Conservation (phyloP, 30 jellyfish, hydroid and myxozoan genomes). For the Turritopsis dohrnii region DNA sequence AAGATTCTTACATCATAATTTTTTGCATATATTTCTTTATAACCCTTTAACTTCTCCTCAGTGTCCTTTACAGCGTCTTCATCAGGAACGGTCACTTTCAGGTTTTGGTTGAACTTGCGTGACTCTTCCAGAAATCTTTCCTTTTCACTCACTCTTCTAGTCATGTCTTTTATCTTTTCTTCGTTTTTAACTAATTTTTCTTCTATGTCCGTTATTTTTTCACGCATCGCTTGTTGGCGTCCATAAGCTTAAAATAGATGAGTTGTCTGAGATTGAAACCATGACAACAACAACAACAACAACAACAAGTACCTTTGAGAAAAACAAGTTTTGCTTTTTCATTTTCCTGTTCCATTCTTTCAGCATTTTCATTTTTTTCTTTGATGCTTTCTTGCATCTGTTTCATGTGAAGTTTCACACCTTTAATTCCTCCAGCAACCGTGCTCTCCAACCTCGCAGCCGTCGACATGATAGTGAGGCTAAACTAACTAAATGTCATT, state of each 20-base stretch:
- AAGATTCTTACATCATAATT: constrained; percentile 30
- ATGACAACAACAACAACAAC: background rate
- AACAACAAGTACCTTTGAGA: background rate
- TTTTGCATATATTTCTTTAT: constrained; percentile 19
- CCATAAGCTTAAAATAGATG: constrained; percentile 3
- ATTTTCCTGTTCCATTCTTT: constrained; percentile 11
- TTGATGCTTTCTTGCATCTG: constrained; percentile 19
- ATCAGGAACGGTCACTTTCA: constrained; percentile 15
- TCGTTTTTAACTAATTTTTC: constrained; percentile 3
- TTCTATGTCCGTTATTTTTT: constrained; percentile 21
- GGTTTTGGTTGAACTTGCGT: constrained; percentile 3
- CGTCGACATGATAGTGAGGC: constrained; percentile 22
- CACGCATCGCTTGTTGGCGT: constrained; percentile 6
- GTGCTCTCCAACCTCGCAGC: constrained; percentile 32
- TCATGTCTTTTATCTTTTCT: constrained; percentile 23
- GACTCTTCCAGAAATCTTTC: constrained; percentile 28
- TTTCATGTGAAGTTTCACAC: constrained; percentile 27
- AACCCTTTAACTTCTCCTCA: constrained; percentile 22
- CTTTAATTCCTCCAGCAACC: constrained; percentile 18
- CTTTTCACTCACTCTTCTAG: constrained; percentile 20
- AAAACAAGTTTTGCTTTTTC: constrained; percentile 20
- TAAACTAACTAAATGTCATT: no score
- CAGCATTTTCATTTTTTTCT: constrained; percentile 20
- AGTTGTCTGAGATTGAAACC: background rate
- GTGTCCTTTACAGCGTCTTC: constrained; percentile 15